These are phyloP conservation scores for Tiliqua scincoides DNA, from an alignment of 2,113 vertebrate species.

Conservation along the genomic window DNA sequence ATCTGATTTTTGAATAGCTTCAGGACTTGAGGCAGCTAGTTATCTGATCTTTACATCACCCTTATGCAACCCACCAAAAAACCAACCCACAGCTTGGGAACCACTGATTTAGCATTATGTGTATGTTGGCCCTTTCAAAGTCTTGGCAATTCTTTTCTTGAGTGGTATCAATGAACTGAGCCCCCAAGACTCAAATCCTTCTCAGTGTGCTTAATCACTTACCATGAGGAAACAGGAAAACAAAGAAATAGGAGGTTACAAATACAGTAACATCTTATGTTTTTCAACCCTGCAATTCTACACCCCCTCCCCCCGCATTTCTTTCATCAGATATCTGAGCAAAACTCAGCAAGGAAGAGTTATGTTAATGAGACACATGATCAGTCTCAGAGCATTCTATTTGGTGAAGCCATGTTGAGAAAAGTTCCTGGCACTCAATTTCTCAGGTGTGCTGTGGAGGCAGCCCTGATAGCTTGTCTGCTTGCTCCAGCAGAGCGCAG, in stretches of 20 bases:
- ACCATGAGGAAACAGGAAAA: neutral
- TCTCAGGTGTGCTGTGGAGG: neutral
- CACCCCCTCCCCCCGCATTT: neutral
- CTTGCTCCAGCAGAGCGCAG: constrained; percentile 13
- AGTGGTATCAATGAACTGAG: neutral
- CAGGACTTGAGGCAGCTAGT: too few relatives aligned
- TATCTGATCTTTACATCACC: too few relatives aligned
- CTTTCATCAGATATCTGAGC: neutral
- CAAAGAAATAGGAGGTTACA: neutral
- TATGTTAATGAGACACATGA: neutral
- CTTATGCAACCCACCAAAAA: too few relatives aligned
- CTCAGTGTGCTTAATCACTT: neutral
- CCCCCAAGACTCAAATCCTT: neutral
- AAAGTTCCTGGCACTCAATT: neutral
- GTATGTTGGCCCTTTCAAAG: neutral
- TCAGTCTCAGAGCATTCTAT: neutral
- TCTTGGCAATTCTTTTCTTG: neutral
- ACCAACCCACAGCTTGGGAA: too few relatives aligned
- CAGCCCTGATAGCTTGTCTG: neutral
- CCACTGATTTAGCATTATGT: too few relatives aligned
- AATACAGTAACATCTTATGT: neutral
- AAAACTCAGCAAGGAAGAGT: neutral
- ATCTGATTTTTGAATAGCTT: too few relatives aligned
- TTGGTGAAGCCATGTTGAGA: neutral
- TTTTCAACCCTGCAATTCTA: neutral